Conservation (phyloP, 2,113 vertebrate species). For the Macquaria australasica region DNA sequence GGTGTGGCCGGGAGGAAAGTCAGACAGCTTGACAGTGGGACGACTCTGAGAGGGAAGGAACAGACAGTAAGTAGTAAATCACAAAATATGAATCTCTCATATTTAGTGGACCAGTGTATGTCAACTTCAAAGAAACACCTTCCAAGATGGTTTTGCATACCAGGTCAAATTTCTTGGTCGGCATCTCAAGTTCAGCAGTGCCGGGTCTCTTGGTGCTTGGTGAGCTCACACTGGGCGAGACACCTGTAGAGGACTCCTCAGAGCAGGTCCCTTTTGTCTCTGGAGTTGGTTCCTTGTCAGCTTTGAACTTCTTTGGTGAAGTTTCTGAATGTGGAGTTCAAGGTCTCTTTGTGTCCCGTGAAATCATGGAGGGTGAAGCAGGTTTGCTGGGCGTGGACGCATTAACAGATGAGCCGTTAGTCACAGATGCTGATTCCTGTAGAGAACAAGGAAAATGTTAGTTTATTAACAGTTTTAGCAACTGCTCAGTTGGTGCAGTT, state of each 20-base stretch:
- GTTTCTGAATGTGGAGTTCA: neutral
- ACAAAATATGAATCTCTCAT: neutral
- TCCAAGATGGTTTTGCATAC: constrained; percentile 79
- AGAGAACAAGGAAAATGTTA: neutral
- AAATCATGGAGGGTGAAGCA: too few relatives aligned
- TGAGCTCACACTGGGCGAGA: constrained; percentile 80
- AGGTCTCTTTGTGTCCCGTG: neutral
- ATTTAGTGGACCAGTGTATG: neutral
- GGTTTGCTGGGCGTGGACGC: neutral
- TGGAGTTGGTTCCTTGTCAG: too few relatives aligned
- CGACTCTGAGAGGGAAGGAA: constrained; percentile 77
- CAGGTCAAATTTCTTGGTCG: constrained; percentile 87
- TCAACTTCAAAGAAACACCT: neutral
- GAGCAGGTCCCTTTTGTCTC: neutral
- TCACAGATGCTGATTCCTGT: neutral
- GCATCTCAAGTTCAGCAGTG: constrained; percentile 85
- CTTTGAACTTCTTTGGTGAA: neutral
- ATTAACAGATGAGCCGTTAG: neutral
- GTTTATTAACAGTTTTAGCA: neutral
- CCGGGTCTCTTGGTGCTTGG: constrained; percentile 83
- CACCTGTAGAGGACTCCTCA: neutral
- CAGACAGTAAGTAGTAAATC: neutral
- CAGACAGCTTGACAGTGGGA: constrained; percentile 83
- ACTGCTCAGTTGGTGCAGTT: neutral
- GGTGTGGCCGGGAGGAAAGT: constrained; percentile 83